These are phyloP conservation scores for Apis cerana DNA, from an alignment of 1,140 invertebrate genomes.

Conservation along the genomic window DNA sequence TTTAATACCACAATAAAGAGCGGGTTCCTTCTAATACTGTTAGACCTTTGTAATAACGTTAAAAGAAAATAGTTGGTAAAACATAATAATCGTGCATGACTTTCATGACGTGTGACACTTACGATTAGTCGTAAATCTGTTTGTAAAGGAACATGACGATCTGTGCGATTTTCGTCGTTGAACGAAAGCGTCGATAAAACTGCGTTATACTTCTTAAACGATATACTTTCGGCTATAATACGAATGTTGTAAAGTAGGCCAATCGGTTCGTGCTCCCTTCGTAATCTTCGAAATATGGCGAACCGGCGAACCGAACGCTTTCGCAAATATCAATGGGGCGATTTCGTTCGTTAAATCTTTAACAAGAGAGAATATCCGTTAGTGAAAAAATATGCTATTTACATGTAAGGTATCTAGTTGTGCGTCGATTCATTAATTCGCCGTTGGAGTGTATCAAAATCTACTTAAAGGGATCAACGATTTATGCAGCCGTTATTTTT, in stretches of 20 bases:
- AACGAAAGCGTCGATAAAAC: slow-evolving; percentile 55
- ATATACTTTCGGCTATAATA: slow-evolving; percentile 55
- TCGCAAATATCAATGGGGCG: slow-evolving; percentile 27
- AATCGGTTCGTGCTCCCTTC: slow-evolving; percentile 53
- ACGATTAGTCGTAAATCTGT: slow-evolving; percentile 14
- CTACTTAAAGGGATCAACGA: slow-evolving; percentile 70
- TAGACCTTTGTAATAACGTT: slow-evolving; percentile 32
- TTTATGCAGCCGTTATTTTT: slow-evolving; percentile 48
- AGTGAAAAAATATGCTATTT: slow-evolving; percentile 81
- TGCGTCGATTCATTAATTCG: slow-evolving; percentile 76
- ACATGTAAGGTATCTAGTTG: slow-evolving; percentile 78
- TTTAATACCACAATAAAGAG: slow-evolving; percentile 37
- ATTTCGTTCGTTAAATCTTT: slow-evolving; percentile 57
- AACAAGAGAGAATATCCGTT: slow-evolving; percentile 70
- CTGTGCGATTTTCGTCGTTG: slow-evolving; percentile 35
- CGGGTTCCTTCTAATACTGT: slow-evolving; percentile 47
- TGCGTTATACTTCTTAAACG: slow-evolving; percentile 34
- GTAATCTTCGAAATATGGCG: slow-evolving; percentile 6
- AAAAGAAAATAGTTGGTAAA: slow-evolving; percentile 8
- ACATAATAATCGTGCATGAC: slow-evolving; percentile 11
- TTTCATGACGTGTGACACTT: background rate
- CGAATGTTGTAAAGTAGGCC: slow-evolving; percentile 63
- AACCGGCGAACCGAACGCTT: slow-evolving; percentile 18
- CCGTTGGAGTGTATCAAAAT: slow-evolving; percentile 74
- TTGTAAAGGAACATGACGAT: slow-evolving; percentile 47